Conservation (phyloP, 2,888 invertebrate genomes). For the Rhagonycha lutea region DNA sequence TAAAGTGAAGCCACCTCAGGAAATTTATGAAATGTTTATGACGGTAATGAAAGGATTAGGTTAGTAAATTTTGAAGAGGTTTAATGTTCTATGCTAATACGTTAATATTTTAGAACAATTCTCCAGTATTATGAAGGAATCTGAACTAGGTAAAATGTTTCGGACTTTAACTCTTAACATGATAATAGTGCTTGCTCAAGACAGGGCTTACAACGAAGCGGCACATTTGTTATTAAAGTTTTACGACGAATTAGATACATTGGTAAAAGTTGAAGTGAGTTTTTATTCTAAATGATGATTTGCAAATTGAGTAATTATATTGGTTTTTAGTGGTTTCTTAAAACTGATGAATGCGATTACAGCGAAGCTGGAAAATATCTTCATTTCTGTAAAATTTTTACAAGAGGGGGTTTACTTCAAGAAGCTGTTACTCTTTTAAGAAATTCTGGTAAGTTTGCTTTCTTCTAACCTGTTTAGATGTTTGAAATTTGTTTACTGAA, state of each 20-base stretch:
- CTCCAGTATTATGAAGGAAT: not conserved
- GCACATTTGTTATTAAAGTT: not conserved
- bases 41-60: not conserved
- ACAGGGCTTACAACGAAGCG: not conserved
- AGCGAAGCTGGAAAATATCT: conserved; percentile 11
- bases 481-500: no score
- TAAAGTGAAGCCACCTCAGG: not conserved
- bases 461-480: no score
- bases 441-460: conserved; percentile 3
- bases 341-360: not conserved
- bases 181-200: not conserved
- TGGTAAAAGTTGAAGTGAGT: conserved; percentile 2
- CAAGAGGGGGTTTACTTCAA: conserved; percentile 3
- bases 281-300: not conserved
- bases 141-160: not conserved
- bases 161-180: not conserved
- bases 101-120: not conserved
- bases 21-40: not conserved
- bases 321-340: conserved; percentile 14
- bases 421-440: conserved; percentile 4
- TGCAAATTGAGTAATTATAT: not conserved
- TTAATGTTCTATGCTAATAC: not conserved
- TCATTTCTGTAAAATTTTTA: conserved; percentile 15
- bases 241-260: not conserved
- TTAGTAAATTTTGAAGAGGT: not conserved